Percentiles rank a stretch among this genome's conserved stretches.
phyloP scores from a whole-genome alignment of 1,140 invertebrate genomes.

The Caenorhabditis tropicalis region DNA sequence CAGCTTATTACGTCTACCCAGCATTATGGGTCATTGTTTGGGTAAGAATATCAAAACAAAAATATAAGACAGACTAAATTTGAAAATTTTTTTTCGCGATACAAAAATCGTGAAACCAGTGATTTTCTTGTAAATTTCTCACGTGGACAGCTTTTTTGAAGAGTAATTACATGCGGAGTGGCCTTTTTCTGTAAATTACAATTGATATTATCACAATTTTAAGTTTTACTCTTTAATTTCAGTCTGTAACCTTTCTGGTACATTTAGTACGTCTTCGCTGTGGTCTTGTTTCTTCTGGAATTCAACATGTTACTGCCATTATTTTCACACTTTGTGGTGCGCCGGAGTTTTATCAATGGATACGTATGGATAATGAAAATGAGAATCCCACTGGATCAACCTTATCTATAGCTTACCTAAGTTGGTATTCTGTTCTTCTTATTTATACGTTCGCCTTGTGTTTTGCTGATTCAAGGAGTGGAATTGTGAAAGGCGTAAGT shows the following conservation, averaged over 20 bases:
- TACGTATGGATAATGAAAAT: not conserved
- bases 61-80: too few species aligned
- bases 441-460: conserved; percentile 31
- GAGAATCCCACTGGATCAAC: not conserved
- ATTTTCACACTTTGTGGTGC: conserved; percentile 27
- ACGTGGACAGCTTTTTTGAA: too few species aligned
- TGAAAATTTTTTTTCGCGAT: too few species aligned
- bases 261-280: conserved; percentile 36
- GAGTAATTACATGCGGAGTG: too few species aligned
- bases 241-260: not conserved
- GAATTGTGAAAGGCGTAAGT: conserved; percentile 1
- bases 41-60: not conserved
- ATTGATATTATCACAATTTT: too few species aligned
- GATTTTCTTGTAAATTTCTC: too few species aligned
- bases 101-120: too few species aligned
- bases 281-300: conserved; percentile 52
- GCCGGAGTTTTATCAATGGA: conserved; percentile 51
- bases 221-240: not conserved
- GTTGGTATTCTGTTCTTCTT: conserved; percentile 31
- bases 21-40: conserved; percentile 22
- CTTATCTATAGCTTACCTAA: conserved; percentile 7
- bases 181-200: too few species aligned
- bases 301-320: conserved; percentile 47
- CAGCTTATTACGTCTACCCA: not conserved
- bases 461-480: conserved; percentile 43